Conservation (phyloP, 1,140 invertebrate genomes). For the Drosophila ananassae region DNA sequence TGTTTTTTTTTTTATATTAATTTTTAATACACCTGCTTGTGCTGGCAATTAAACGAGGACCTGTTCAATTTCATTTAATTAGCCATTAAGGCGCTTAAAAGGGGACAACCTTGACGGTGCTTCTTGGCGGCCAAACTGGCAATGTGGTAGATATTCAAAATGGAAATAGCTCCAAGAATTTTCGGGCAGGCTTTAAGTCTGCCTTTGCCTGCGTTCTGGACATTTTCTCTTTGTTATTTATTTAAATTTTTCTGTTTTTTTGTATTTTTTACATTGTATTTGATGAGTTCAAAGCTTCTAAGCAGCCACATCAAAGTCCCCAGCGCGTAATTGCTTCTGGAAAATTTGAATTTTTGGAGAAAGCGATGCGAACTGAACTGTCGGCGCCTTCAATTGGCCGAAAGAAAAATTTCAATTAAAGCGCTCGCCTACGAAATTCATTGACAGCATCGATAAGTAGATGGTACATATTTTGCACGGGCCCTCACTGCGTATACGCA, state of each 20-base stretch:
- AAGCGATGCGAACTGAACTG: neutral
- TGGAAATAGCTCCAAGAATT: slow-evolving; percentile 28
- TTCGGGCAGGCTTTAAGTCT: slow-evolving; percentile 21
- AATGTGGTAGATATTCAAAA: slow-evolving; percentile 17
- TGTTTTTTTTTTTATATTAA: slow-evolving; percentile 47
- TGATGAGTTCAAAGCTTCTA: slow-evolving; percentile 58
- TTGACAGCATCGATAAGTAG: slow-evolving; percentile 51
- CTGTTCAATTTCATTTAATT: slow-evolving; percentile 56
- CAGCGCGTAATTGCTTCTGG: slow-evolving; percentile 56
- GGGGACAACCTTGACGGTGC: slow-evolving; percentile 1
- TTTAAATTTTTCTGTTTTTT: slow-evolving; percentile 23
- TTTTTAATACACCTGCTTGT: slow-evolving; percentile 52
- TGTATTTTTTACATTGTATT: slow-evolving; percentile 14
- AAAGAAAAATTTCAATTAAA: slow-evolving; percentile 40
- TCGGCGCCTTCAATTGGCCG: slow-evolving; percentile 18
- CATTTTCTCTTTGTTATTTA: slow-evolving; percentile 56
- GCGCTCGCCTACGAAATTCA: slow-evolving; percentile 29
- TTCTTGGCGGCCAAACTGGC: slow-evolving; percentile 8
- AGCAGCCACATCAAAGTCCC: slow-evolving; percentile 67
- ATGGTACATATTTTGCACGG: slow-evolving; percentile 19
- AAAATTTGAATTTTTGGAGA: slow-evolving; percentile 55
- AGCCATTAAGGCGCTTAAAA: slow-evolving; percentile 36
- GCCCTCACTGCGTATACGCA: slow-evolving; percentile 45
- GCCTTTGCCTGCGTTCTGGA: slow-evolving; percentile 40
- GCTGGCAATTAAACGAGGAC: slow-evolving; percentile 42